Conservation (phyloP, 2,113 vertebrate genomes). For the Urocolius indicus region DNA sequence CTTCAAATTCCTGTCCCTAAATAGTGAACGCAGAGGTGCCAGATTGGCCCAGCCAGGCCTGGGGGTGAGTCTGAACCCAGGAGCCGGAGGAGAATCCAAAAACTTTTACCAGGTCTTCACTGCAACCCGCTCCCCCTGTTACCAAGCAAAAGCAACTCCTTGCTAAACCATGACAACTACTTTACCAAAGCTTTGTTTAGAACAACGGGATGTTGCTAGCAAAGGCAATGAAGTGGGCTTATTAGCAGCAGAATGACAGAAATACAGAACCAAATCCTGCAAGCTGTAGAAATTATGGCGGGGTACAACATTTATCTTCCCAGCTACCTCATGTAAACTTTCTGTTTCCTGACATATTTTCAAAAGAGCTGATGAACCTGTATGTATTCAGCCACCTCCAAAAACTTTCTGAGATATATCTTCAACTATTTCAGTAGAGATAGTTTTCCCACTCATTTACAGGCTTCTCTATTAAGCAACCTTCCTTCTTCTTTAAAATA, state of each 20-base stretch:
- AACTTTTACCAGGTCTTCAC: no score
- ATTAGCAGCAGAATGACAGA: not conserved
- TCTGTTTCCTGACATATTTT: not conserved
- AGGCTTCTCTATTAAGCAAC: not conserved
- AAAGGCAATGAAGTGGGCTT: not conserved
- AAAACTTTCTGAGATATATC: not conserved
- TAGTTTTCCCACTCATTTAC: not conserved
- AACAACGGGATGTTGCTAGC: not conserved
- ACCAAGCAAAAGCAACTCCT: no score
- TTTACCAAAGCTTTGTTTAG: not conserved
- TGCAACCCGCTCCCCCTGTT: no score
- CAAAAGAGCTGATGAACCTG: not conserved
- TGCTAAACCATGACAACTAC: no score
- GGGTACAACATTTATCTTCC: not conserved
- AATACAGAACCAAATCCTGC: not conserved
- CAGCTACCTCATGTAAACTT: not conserved
- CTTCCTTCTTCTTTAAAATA: not conserved
- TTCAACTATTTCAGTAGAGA: not conserved
- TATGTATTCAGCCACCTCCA: not conserved
- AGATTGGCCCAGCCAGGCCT: no score
- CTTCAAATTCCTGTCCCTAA: no score
- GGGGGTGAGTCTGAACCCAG: no score
- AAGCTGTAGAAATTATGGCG: not conserved
- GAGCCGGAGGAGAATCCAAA: no score
- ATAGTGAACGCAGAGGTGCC: no score